These are phyloP conservation scores for Sarcophaga carnaria DNA, from an alignment of 2,888 invertebrate species.

Conservation along the genomic window DNA sequence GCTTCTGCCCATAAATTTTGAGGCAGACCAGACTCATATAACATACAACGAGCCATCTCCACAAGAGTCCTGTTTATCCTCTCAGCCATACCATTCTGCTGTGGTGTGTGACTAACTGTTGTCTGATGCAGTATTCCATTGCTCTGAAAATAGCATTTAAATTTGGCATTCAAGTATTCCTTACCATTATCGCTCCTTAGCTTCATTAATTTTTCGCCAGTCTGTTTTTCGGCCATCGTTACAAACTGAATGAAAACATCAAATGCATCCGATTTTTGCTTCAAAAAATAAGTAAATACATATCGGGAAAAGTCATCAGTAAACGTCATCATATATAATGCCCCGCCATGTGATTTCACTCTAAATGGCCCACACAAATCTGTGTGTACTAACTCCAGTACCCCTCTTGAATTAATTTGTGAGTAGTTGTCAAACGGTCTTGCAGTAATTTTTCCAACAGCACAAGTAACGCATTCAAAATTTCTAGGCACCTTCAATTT, in stretches of 20 bases:
- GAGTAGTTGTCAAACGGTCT: constrained; percentile 36
- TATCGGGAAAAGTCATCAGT: constrained; percentile 61
- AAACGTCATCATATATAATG: constrained; percentile 60
- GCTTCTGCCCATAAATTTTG: constrained; percentile 33
- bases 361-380: constrained; percentile 51
- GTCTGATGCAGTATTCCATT: constrained; percentile 49
- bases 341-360: constrained; percentile 55
- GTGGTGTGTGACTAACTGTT: constrained; percentile 1
- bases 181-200: constrained; percentile 7
- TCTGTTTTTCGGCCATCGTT: constrained; percentile 62
- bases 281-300: constrained; percentile 63
- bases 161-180: constrained; percentile 54
- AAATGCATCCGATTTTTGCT: constrained; percentile 57
- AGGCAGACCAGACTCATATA: constrained; percentile 71
- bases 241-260: constrained; percentile 58
- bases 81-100: too few relatives aligned
- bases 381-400: constrained; percentile 54
- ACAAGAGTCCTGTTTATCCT: constrained; percentile 36
- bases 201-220: constrained; percentile 38
- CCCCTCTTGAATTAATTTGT: constrained; percentile 40
- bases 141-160: constrained; percentile 49
- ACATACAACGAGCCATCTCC: constrained; percentile 73
- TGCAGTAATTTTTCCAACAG: neutral
- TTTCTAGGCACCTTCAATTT: constrained; percentile 24
- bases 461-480: constrained; percentile 53